Conservation (phyloP, 2,797 vertebrate species). For the Anableps anableps region DNA sequence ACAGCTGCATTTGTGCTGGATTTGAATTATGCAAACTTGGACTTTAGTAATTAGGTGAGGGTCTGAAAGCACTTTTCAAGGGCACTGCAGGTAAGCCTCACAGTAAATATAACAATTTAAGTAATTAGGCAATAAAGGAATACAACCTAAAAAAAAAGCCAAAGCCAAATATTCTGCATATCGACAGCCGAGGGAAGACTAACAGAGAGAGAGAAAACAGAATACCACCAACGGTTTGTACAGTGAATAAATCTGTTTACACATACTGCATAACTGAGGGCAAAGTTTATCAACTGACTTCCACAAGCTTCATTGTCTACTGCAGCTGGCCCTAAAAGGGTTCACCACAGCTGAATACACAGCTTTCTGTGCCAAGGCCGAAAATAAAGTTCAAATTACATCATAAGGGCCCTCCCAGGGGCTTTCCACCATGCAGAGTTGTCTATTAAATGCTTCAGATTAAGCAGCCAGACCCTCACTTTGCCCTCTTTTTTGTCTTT, state of each 20-base stretch:
- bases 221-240: neutral
- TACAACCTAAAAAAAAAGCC: neutral
- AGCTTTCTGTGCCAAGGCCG: conserved; percentile 10
- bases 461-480: neutral
- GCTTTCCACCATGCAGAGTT: neutral
- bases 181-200: neutral
- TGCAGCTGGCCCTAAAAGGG: neutral
- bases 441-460: conserved; percentile 8
- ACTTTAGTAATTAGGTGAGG: neutral
- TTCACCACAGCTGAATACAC: conserved; percentile 1
- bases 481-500: neutral
- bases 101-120: neutral
- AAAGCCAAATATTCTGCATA: neutral
- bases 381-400: conserved; percentile 18
- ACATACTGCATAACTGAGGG: neutral
- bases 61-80: neutral
- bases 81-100: neutral
- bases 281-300: conserved; percentile 2
- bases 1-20: neutral
- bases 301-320: conserved; percentile 1
- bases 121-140: neutral
- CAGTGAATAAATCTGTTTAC: neutral
- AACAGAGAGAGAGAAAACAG: neutral
- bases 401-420: conserved; percentile 7
- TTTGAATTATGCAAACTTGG: neutral